These are phyloP conservation scores for Cryptoprocta ferox DNA, from an alignment of 2,797 vertebrate genomes.

Conservation along the genomic window DNA sequence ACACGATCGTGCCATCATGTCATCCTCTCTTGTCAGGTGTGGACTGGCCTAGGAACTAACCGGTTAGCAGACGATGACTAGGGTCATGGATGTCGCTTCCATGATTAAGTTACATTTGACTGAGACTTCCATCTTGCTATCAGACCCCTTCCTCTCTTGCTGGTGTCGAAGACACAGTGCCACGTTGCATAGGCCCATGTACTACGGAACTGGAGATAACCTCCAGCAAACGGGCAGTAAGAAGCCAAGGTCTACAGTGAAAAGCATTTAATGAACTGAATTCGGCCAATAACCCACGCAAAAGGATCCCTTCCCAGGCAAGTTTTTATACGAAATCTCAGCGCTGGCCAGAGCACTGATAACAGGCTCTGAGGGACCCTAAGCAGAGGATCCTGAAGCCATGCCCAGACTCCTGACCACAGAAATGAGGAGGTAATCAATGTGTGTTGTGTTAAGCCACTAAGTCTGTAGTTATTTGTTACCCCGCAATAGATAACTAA, in stretches of 20 bases:
- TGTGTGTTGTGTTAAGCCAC: not conserved
- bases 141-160: not conserved
- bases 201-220: not conserved
- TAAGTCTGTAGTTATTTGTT: not conserved
- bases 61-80: fast-evolving
- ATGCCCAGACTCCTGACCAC: not conserved
- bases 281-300: not conserved
- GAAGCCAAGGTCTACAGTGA: not conserved
- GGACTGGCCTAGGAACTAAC: not conserved
- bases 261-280: not conserved
- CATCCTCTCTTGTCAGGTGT: not conserved
- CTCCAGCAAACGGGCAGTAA: not conserved
- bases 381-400: not conserved
- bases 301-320: no score
- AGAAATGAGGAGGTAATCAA: not conserved
- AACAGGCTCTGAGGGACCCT: not conserved
- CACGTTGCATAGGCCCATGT: not conserved
- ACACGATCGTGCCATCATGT: not conserved
- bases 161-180: not conserved
- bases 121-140: not conserved
- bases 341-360: not conserved
- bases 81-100: not conserved
- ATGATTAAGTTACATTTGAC: not conserved
- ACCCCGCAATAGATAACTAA: not conserved
- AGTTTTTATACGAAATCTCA: not conserved